Percentiles rank a stretch among this genome's conserved stretches.
Conservation (phyloP, 1,140 invertebrate species). For the Hesperophylax magnus region DNA sequence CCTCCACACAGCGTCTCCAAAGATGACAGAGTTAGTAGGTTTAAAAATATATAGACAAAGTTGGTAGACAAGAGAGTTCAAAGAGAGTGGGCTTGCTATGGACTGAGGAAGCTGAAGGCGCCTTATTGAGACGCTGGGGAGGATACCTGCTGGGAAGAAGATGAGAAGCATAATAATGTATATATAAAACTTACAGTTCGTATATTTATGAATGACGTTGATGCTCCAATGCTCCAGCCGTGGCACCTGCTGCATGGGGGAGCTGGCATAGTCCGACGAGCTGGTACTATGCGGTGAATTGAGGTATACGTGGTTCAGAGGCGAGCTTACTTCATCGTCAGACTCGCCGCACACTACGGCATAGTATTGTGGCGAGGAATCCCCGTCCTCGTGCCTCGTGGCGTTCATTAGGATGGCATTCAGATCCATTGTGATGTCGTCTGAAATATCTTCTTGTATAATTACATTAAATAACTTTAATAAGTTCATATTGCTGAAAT, state of each 20-base stretch:
- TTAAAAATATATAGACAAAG: too few relatives aligned
- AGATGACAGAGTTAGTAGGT: too few relatives aligned
- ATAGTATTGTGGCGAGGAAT: conserved; percentile 6
- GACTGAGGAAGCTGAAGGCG: too few relatives aligned
- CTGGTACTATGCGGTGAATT: conserved; percentile 5
- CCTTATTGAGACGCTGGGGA: too few relatives aligned
- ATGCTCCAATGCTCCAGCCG: conserved; percentile 5
- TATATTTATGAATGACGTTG: background rate
- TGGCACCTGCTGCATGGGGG: background rate
- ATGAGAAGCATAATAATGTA: conserved; percentile 46
- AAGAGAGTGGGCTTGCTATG: too few relatives aligned
- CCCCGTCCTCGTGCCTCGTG: background rate
- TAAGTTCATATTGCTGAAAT: too few relatives aligned
- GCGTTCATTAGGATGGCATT: background rate
- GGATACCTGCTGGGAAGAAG: background rate
- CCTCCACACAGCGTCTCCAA: too few relatives aligned
- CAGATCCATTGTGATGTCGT: conserved; percentile 16
- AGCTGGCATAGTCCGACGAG: background rate
- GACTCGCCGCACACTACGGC: background rate
- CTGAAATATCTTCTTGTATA: too few relatives aligned
- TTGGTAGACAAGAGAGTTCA: too few relatives aligned
- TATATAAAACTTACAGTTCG: conserved; percentile 62
- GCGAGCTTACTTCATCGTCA: background rate
- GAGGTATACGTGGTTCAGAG: background rate
- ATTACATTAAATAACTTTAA: too few relatives aligned